Evolutionary conservation across 2,797 vertebrate species (phyloP), one percentile per base, ranked within the genome.

Genomic region (Acrossocheilus fasciatus): DNA sequence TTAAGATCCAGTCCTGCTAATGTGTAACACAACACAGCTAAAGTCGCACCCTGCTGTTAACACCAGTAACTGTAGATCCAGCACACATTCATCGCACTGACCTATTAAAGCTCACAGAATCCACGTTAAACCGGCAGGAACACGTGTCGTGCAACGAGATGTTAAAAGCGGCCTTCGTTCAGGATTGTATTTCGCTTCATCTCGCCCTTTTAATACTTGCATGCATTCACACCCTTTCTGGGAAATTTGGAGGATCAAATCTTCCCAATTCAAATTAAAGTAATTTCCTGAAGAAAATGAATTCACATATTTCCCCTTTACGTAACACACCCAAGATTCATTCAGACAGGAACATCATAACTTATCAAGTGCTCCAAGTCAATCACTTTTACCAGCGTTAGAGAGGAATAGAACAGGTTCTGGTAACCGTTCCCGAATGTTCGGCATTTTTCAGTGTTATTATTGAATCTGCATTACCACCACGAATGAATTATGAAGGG

Each of bases 1-100:
- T 96, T 94, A 95, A 95, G 95, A 96, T 96, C 95, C 93, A 94
- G 95, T 95, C 95, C 96, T 93, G 91, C 89, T 95, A 95, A 96
- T 96, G 95, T 95, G 95, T 96, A 96, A 97, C 95, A 96, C 92
- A 95, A 92, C 92, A 92, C 96, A 94, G 30, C 30, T 30, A 2
- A 30, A 94, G 94, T 96, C 95, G 92, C 94, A 95, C 96, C 88
- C 92, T 89, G 92, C 89, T 94, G 93, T 93, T 93, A 96, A 92
- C 93, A 92, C 92, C 86, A 90, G 90, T 92, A 96, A 93, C 93
- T 92, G 89, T 92, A 89, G 92, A 94, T 94, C 91, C 93, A 93
- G 91, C 89, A 93, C 90, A 91, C 92, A 91, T 91, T 92, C 41
- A 87, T 91, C 92, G 91, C 88, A 90, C 90, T 90, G 91, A 93